Evolutionary conservation across 2,888 invertebrate species (phyloP).

Genomic region (Anoplius nigerrimus): DNA sequence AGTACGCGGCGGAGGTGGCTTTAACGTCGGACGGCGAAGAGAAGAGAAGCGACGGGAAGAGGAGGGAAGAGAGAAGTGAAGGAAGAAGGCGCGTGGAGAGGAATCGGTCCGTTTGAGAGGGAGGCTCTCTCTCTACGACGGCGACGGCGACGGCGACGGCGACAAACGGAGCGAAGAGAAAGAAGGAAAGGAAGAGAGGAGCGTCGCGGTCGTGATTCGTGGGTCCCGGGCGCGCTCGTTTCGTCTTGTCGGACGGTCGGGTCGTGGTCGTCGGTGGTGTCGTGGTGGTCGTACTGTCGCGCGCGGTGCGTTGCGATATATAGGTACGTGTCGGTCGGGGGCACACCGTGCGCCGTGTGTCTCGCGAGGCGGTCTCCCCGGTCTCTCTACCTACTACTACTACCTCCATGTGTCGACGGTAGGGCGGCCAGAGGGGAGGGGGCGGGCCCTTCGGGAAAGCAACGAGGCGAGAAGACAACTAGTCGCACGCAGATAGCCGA

Average conservation of each 20-base stretch:
- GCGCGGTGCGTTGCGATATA: background rate
- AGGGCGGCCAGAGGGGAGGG: conserved; percentile 56
- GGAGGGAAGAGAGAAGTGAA: too few relatives aligned
- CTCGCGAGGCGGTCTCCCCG: conserved; percentile 36
- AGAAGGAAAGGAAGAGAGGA: conserved; percentile 34
- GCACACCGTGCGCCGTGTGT: conserved; percentile 49
- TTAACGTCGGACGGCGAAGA: too few relatives aligned
- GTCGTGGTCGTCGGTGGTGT: conserved; percentile 10
- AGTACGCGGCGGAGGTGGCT: too few relatives aligned
- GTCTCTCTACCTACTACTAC: conserved; percentile 35
- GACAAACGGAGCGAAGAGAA: background rate
- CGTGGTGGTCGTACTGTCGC: conserved; percentile 31
- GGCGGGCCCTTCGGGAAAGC: conserved; percentile 71
- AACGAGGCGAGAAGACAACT: conserved; percentile 70
- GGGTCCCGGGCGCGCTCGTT: conserved; percentile 6
- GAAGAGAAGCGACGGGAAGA: too few relatives aligned
- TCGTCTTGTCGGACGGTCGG: background rate
- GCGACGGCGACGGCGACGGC: conserved; percentile 11
- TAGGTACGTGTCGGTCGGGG: background rate
- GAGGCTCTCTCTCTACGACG: too few relatives aligned
- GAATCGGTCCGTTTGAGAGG: conserved; percentile 11
- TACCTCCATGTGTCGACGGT: conserved; percentile 52
- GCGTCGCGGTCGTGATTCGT: conserved; percentile 20
- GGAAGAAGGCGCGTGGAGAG: conserved; percentile 9
- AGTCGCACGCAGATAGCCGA: conserved; percentile 71